Conservation (phyloP, 2,113 vertebrate species). For the Atherinomorus stipes region DNA sequence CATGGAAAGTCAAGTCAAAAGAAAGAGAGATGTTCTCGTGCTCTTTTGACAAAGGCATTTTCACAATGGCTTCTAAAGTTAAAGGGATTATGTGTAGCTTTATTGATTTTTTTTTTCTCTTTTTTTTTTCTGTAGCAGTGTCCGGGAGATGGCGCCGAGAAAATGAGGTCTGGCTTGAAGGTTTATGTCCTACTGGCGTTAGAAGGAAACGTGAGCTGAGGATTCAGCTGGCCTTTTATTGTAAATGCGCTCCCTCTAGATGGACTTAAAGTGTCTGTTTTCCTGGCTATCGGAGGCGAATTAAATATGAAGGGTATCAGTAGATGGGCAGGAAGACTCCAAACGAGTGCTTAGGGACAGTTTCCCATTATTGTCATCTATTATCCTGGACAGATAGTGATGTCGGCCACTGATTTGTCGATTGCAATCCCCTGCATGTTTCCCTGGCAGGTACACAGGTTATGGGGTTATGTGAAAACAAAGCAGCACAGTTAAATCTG, state of each 20-base stretch:
- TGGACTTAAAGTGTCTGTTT: constrained; percentile 81
- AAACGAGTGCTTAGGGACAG: constrained; percentile 81
- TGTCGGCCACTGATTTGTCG: constrained; percentile 61
- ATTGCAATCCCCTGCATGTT: constrained; percentile 61
- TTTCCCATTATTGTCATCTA: constrained; percentile 83
- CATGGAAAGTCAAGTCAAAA: constrained; percentile 42
- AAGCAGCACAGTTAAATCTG: constrained; percentile 52
- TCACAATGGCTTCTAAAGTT: constrained; percentile 70
- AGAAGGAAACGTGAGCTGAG: constrained; percentile 82
- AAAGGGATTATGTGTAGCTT: constrained; percentile 73
- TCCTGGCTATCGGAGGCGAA: constrained; percentile 77
- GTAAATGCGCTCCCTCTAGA: constrained; percentile 80
- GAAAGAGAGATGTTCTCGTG: constrained; percentile 45
- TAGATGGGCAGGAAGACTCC: constrained; percentile 81
- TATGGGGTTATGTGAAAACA: constrained; percentile 72
- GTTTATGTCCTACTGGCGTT: constrained; percentile 82
- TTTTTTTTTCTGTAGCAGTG: constrained; percentile 55
- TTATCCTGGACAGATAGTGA: constrained; percentile 77
- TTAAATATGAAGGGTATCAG: constrained; percentile 82
- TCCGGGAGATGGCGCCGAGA: constrained; percentile 81
- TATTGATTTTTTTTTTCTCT: constrained; percentile 76
- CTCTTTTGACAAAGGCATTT: constrained; percentile 66
- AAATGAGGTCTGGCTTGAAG: constrained; percentile 83
- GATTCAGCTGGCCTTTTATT: constrained; percentile 77
- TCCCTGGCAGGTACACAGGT: constrained; percentile 54